These are phyloP conservation scores for Thumatha senex DNA, from an alignment of 2,888 invertebrate genomes.

Conservation along the genomic window DNA sequence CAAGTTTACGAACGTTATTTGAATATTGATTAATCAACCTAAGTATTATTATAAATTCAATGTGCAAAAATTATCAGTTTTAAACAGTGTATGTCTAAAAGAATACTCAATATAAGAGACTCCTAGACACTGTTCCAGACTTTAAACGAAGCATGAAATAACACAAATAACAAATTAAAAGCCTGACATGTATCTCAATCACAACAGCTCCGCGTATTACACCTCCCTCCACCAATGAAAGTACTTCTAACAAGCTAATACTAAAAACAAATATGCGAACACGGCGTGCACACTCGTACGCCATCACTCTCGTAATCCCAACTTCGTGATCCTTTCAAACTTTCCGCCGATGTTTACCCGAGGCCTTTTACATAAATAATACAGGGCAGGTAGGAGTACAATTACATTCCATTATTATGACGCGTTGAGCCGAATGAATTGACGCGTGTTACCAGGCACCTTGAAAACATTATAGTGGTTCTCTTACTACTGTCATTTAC, in stretches of 20 bases:
- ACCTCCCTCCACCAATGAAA: not conserved
- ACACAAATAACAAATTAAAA: not conserved
- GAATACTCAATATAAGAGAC: too few relatives aligned
- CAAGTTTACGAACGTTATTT: too few relatives aligned
- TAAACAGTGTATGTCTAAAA: too few relatives aligned
- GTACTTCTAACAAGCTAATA: conserved; percentile 1
- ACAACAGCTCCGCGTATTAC: too few relatives aligned
- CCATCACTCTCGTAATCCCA: not conserved
- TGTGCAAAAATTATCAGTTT: too few relatives aligned
- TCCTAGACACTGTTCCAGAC: too few relatives aligned
- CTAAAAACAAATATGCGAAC: not conserved
- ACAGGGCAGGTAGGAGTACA: not conserved
- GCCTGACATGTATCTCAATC: not conserved
- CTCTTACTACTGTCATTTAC: too few relatives aligned
- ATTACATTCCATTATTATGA: conserved; percentile 9
- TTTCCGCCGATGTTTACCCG: not conserved
- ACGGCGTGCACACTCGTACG: not conserved
- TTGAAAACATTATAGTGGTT: too few relatives aligned
- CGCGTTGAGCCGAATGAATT: not conserved
- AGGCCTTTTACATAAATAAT: conserved; percentile 9
- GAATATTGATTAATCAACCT: too few relatives aligned
- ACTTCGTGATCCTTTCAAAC: not conserved
- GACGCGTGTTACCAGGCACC: too few relatives aligned
- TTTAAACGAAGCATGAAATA: too few relatives aligned
- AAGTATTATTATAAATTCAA: too few relatives aligned